phyloP scores from a whole-genome alignment of 1,140 invertebrate genomes.

The Pogonus chalceus region DNA sequence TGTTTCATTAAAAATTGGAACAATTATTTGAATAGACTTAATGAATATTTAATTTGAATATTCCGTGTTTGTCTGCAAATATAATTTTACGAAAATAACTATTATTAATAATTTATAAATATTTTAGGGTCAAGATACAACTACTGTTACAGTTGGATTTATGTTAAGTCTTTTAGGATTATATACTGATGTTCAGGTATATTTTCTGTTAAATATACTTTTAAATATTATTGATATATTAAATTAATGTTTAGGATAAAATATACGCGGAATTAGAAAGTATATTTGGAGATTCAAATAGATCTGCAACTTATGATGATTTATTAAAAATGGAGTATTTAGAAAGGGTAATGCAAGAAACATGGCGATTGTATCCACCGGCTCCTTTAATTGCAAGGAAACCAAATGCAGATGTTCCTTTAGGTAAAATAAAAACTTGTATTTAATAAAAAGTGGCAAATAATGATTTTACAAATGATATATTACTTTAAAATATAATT shows the following conservation, averaged over 20 bases:
- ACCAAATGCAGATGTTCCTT: conserved; percentile 43
- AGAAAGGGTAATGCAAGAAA: conserved; percentile 52
- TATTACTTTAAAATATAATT: no score
- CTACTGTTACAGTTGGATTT: conserved; percentile 19
- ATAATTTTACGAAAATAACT: no score
- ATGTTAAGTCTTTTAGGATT: conserved; percentile 19
- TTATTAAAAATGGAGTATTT: conserved; percentile 52
- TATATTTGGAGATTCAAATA: conserved; percentile 17
- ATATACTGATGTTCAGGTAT: conserved; percentile 19
- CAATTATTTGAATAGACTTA: no score
- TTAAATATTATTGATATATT: not conserved
- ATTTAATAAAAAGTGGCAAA: no score
- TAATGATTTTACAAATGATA: no score
- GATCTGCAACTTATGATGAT: conserved; percentile 25
- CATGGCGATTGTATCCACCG: conserved; percentile 49
- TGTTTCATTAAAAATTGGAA: no score
- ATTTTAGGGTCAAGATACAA: conserved; percentile 25
- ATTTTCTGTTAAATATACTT: not conserved
- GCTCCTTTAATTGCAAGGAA: conserved; percentile 51
- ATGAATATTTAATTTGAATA: no score
- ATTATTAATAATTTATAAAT: not conserved
- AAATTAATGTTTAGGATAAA: no score
- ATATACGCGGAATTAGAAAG: conserved; percentile 17
- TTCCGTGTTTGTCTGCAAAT: no score
- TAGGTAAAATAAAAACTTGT: no score